Evolutionary conservation across 2,797 vertebrate genomes (phyloP).

Genomic region (Spondyliosoma cantharus): DNA sequence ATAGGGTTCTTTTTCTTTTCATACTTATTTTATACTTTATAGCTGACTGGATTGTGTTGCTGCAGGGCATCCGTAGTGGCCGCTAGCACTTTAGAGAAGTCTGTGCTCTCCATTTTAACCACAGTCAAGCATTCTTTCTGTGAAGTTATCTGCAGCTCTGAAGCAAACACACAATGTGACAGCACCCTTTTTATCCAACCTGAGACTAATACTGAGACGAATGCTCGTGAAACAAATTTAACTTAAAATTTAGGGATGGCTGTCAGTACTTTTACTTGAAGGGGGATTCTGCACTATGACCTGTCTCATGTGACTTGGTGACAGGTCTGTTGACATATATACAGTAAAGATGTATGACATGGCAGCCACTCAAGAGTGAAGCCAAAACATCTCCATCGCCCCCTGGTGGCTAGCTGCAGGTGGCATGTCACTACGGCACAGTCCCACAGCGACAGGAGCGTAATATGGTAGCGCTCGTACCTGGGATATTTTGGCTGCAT

Average conservation of each 20-base stretch:
- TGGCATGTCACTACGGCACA: too few species aligned
- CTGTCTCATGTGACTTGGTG: conserved; percentile 2
- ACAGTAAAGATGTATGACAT: too few species aligned
- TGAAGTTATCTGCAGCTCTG: conserved; percentile 4
- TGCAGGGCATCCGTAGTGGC: conserved; percentile 17
- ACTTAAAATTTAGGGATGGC: not conserved
- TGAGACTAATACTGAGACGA: not conserved
- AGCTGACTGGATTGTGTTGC: conserved; percentile 42
- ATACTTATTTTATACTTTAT: not conserved
- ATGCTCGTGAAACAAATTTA: conserved; percentile 11
- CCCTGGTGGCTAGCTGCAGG: too few species aligned
- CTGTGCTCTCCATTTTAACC: not conserved
- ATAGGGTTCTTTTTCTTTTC: conserved; percentile 8
- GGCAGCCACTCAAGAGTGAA: too few species aligned
- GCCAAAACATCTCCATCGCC: too few species aligned
- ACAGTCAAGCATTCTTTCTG: not conserved
- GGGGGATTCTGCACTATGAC: not conserved
- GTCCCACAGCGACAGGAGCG: too few species aligned
- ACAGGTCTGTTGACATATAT: not conserved
- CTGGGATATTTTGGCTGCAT: too few species aligned
- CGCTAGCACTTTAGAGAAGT: conserved; percentile 40
- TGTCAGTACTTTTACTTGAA: not conserved
- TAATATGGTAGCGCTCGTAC: too few species aligned
- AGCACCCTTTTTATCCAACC: conserved; percentile 4
- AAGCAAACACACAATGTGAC: conserved; percentile 17